These are phyloP conservation scores for Ochropleura plecta DNA, from an alignment of 2,888 invertebrate genomes.

Conservation along the genomic window DNA sequence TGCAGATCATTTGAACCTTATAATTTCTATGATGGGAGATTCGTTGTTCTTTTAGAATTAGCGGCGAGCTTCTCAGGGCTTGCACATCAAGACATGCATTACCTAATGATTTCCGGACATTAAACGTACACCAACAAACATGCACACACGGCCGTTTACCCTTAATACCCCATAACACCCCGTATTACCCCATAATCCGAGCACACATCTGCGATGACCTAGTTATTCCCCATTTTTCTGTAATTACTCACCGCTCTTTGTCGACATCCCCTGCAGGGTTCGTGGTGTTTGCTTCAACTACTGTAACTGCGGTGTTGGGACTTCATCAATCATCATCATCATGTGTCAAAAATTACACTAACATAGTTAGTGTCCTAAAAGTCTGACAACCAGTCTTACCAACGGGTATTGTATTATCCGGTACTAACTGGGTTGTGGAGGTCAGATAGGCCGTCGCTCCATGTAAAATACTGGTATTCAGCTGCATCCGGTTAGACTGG, in stretches of 20 bases:
- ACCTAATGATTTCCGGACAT: slow-evolving; percentile 39
- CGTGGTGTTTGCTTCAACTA: slow-evolving; percentile 60
- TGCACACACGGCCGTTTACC: slow-evolving; percentile 34
- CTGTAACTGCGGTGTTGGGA: slow-evolving; percentile 32
- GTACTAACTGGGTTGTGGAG: too few species aligned
- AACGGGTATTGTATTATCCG: too few species aligned
- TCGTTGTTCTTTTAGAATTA: not conserved
- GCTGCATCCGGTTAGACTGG: too few species aligned
- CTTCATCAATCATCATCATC: too few species aligned
- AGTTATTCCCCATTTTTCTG: slow-evolving; percentile 88
- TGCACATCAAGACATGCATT: slow-evolving; percentile 13
- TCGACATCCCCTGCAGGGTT: slow-evolving; percentile 80
- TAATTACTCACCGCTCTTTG: slow-evolving; percentile 88
- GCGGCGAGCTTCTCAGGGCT: too few species aligned
- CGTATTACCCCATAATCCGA: slow-evolving; percentile 73
- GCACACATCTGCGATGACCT: slow-evolving; percentile 81
- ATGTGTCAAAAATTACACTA: not conserved
- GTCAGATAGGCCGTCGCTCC: too few species aligned
- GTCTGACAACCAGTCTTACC: too few species aligned
- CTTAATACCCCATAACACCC: slow-evolving; percentile 25
- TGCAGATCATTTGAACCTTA: not conserved
- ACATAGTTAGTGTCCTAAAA: too few species aligned
- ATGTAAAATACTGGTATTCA: too few species aligned
- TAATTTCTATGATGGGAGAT: not conserved
- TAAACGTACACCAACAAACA: slow-evolving; percentile 8